phyloP scores from a whole-genome alignment of 2,888 invertebrate species.

The Phymatocera aterrima region DNA sequence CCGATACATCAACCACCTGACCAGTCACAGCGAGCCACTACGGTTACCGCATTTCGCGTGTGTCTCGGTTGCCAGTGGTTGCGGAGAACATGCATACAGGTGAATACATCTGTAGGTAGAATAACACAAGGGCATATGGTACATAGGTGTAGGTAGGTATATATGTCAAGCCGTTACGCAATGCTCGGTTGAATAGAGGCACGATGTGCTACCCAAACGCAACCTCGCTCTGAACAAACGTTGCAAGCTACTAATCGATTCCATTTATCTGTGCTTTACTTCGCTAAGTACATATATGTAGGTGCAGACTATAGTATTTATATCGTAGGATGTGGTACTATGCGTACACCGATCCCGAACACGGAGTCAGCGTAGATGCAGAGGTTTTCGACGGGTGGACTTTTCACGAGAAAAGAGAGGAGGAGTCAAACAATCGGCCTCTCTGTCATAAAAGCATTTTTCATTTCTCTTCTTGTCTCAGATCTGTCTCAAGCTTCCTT shows the following conservation, averaged over 20 bases:
- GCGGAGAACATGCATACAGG: background rate
- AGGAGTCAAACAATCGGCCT: background rate
- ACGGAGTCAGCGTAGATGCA: background rate
- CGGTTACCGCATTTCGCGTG: conserved; percentile 20
- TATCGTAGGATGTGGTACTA: background rate
- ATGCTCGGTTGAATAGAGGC: conserved; percentile 30
- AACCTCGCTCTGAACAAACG: conserved; percentile 31
- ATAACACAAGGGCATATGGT: background rate
- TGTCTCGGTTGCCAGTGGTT: background rate
- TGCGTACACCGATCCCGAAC: background rate
- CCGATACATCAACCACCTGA: conserved; percentile 43
- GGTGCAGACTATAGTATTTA: background rate
- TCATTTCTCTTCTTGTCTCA: too few species aligned
- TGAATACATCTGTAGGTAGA: background rate
- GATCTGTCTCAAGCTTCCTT: background rate
- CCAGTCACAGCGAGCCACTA: conserved; percentile 38
- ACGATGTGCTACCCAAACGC: conserved; percentile 25
- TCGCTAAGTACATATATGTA: conserved; percentile 8
- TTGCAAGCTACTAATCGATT: conserved; percentile 42
- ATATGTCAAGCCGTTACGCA: background rate
- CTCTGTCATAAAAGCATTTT: background rate
- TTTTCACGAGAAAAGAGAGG: background rate
- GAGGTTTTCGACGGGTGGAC: background rate
- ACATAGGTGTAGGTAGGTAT: background rate
- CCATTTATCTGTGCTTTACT: conserved; percentile 40